phyloP scores from a whole-genome alignment of 2,113 vertebrate species.

The Aphyosemion australe region DNA sequence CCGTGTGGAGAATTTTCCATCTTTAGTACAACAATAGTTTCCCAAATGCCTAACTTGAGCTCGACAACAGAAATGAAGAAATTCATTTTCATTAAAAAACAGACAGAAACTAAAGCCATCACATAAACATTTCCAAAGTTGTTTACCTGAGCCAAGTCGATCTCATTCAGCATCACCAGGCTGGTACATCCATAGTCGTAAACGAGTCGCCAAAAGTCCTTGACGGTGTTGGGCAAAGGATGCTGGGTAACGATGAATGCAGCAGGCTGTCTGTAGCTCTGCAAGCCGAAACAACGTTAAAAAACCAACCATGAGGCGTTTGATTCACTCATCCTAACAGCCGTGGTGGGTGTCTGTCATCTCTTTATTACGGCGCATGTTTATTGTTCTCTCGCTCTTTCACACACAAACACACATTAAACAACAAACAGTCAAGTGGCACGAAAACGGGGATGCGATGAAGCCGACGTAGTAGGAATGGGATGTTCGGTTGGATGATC shows the following conservation, averaged over 20 bases:
- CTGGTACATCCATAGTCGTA: slow-evolving; percentile 98
- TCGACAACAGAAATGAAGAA: too few species aligned
- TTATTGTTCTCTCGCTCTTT: neutral
- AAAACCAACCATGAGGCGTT: neutral
- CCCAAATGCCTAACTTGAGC: too few species aligned
- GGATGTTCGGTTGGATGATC: slow-evolving; percentile 55
- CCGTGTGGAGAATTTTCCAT: too few species aligned
- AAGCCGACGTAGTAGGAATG: slow-evolving; percentile 16
- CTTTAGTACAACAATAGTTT: too few species aligned
- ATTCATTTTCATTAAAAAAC: too few species aligned
- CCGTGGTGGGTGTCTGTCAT: neutral
- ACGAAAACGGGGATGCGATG: slow-evolving; percentile 27
- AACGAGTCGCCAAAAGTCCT: slow-evolving; percentile 98
- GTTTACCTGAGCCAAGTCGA: slow-evolving; percentile 93
- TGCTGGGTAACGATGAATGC: slow-evolving; percentile 98
- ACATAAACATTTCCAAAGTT: neutral
- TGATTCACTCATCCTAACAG: slow-evolving; percentile 1
- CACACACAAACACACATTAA: slow-evolving; percentile 9
- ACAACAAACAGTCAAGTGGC: slow-evolving; percentile 21
- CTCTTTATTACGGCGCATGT: neutral
- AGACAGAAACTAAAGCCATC: too few species aligned
- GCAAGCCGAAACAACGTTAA: slow-evolving; percentile 25
- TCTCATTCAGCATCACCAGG: slow-evolving; percentile 97
- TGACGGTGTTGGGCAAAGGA: slow-evolving; percentile 96
- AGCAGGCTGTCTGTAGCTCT: slow-evolving; percentile 98